Conservation (phyloP, 2,888 invertebrate species). For the Autographa gamma region DNA sequence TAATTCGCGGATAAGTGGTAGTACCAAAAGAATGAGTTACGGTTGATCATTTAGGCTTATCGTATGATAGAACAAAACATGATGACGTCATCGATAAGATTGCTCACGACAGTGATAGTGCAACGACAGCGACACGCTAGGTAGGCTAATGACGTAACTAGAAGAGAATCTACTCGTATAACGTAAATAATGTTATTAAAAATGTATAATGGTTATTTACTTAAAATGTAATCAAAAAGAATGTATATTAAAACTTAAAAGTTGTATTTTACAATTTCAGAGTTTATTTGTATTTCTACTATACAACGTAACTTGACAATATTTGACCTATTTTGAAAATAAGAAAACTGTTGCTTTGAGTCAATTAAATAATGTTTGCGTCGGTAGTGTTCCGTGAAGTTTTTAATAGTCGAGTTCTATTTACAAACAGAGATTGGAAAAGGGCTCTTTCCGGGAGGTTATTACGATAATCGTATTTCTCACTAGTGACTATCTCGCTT, state of each 20-base stretch:
- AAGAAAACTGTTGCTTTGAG: conserved; percentile 18
- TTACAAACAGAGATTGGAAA: conserved; percentile 78
- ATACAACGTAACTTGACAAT: conserved; percentile 1
- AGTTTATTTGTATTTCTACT: background rate
- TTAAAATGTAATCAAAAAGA: background rate
- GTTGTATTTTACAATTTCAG: background rate
- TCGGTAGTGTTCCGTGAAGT: conserved; percentile 56
- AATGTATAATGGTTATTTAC: background rate
- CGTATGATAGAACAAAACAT: conserved; percentile 11
- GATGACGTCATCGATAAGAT: conserved; percentile 23
- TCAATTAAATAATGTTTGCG: conserved; percentile 33
- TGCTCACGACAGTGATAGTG: background rate
- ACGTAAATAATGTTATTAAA: conserved; percentile 5
- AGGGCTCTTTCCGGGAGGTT: conserved; percentile 82
- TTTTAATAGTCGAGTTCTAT: conserved; percentile 65
- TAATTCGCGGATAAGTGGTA: background rate
- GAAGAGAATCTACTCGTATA: conserved; percentile 13
- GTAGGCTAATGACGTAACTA: conserved; percentile 8
- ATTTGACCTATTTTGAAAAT: conserved; percentile 12
- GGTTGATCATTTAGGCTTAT: conserved; percentile 9
- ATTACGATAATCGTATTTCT: conserved; percentile 87
- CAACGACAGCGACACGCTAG: conserved; percentile 14
- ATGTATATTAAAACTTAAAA: background rate
- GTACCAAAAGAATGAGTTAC: conserved; percentile 10
- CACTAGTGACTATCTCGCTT: conserved; percentile 84